Evolutionary conservation across 2,113 vertebrate genomes (phyloP), one percentile per base, ranked within the genome.

Genomic region (Pachyramphus minor): DNA sequence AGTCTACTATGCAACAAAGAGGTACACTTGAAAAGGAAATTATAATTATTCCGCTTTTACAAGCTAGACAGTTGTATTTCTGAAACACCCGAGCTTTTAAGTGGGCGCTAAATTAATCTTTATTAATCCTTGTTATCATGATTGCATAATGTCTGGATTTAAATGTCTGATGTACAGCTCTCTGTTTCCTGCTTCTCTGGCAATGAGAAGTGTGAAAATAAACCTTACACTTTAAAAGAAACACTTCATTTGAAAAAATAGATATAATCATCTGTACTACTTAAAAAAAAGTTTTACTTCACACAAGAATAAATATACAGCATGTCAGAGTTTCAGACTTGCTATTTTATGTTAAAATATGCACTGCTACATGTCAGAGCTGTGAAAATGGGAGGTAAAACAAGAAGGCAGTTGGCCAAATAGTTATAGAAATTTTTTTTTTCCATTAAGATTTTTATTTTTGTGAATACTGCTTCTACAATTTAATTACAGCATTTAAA

Each of bases 121-220:
- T 96, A 98, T 98, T 98, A 98, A 98, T 98, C 96, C 96, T 96
- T 96, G 93, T 97, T 97, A 95, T 89, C 93, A 66, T 94, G 97
- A 97, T 94, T 98, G 96, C 97, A 98, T 97, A 97, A 97, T 96
- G 97, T 97, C 95, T 98, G 96, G 90, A 96, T 92, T 87, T 95
- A 96, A 98, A 94, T 93, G 96, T 95, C 96, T 96, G 95, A 97
- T 95, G 80, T 95, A 91, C 13, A 50, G 84, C 64, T 56, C 80
- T 94, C 89, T 95, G 83, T 97, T 97, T 97, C 96, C 92, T 97
- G 93, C 96, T 97, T 96, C 93, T 96, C 87, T 82, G 90, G 96
- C 97, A 98, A 98, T 98, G 97, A 98, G 89, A 98, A 97, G 90
- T 98, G 98, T 95, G 97, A 98, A 98, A 98, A 98, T 98, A 98